phyloP scores from a whole-genome alignment of 2,113 vertebrate genomes.

The Anolis sagrei region DNA sequence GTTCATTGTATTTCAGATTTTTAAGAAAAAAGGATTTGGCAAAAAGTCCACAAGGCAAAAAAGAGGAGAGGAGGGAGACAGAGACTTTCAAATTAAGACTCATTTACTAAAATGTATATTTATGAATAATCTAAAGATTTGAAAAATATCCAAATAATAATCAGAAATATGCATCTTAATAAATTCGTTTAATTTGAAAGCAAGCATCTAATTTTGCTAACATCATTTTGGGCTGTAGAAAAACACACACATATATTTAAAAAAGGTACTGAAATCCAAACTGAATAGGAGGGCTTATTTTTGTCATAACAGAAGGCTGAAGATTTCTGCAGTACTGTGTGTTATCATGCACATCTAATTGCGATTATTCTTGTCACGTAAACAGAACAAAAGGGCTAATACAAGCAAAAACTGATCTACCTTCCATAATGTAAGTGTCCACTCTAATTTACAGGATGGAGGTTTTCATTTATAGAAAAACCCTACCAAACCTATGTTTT shows the following conservation, averaged over 20 bases:
- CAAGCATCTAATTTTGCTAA: neutral
- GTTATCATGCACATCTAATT: neutral
- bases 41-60: slow-evolving; percentile 16
- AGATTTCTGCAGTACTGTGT: neutral
- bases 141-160: neutral
- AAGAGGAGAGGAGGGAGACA: neutral
- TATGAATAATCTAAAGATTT: too few species aligned
- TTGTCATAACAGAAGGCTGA: neutral
- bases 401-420: neutral
- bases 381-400: slow-evolving; percentile 15
- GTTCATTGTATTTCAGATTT: neutral
- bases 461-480: neutral
- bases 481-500: neutral
- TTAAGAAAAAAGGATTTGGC: neutral
- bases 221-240: neutral
- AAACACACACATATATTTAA: neutral
- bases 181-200: neutral
- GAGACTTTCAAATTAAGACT: too few species aligned
- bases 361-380: slow-evolving; percentile 1
- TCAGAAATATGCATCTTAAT: neutral
- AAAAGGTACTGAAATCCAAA: neutral
- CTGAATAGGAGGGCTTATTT: neutral
- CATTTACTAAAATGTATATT: too few species aligned
- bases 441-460: neutral
- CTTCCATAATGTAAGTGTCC: neutral